Base-by-base conservation (phyloP, 2,797 vertebrate species). In the Novumbra hubbsi region DNA sequence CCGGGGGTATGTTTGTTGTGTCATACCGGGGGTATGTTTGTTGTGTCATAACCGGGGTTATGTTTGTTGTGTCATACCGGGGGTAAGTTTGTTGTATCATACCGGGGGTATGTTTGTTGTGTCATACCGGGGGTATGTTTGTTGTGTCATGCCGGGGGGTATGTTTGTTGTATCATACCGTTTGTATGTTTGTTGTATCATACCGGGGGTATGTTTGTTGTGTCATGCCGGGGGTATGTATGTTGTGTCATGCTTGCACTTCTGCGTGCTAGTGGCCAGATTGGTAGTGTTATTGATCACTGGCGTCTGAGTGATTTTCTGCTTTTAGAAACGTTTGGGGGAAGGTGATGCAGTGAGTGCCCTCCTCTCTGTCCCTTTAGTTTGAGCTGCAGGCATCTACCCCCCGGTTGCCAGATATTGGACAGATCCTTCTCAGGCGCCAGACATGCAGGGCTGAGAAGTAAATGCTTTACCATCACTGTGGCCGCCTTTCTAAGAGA, bases 401-500 rank as follows among this genome's bases (percentile, higher is more conserved):
- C 62, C 60, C 73, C 24, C 41, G 6, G 69, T 57, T 55, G 66
- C 64, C 38, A 62, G 30, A 62, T 72, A 71, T 50, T 34, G 38
- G 34, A 64, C 50, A 66, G 38, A 62, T 71, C 71, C 50, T 49
- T 41, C 68, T 69, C 6, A 15, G n/a, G 34, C 68, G 62, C 67
- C 62, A 52, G 62, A 27, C 28, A 32, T 27, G 11, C 24, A 17
- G 28, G 28, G 62, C 62, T 64, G 55, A 60, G 32, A 70, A 63
- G 66, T 67, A 48, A 49, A 62, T 76, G 62, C 67, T 74, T 63
- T 32, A 57, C 63, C 52, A 71, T 73, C 71, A 66, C 57, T 70
- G 7, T 24, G 62, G 66, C 65, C n/a, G n/a, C n/a, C n/a, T n/a
- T n/a, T n/a, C n/a, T n/a, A 70, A 55, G 64, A 71, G 73, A 62